phyloP scores from a whole-genome alignment of 2,797 vertebrate species.

The Neosilurus mollespiculum region DNA sequence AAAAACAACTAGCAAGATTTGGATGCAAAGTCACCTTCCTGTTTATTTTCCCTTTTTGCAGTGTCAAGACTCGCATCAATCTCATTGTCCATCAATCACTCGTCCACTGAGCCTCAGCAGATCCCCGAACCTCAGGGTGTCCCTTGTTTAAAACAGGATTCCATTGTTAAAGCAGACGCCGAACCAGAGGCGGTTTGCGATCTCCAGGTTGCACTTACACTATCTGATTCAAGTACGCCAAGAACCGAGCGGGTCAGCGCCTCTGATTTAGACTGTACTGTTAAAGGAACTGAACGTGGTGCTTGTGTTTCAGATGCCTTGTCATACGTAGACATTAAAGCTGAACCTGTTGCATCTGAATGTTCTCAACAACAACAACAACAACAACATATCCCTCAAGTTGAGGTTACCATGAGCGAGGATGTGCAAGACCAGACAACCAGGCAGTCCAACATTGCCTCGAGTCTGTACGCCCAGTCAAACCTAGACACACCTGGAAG shows the following conservation, averaged over 20 bases:
- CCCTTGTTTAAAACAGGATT: neutral
- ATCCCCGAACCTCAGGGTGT: neutral
- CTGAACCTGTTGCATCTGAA: conserved; percentile 13
- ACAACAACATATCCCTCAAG: conserved; percentile 17
- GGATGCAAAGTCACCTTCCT: neutral
- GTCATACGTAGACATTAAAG: conserved; percentile 8
- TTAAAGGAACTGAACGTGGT: neutral
- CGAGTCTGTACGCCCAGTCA: conserved; percentile 3
- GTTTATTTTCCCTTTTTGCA: neutral
- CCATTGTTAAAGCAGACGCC: conserved; percentile 1
- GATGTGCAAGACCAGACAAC: conserved; percentile 25
- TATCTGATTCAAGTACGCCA: neutral
- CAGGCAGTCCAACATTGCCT: conserved; percentile 15
- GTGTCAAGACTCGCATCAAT: conserved; percentile 27
- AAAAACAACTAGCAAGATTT: neutral
- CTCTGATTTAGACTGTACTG: neutral
- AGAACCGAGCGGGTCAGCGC: neutral
- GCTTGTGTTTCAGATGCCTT: neutral
- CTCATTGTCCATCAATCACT: conserved; percentile 3
- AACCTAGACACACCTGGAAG: neutral
- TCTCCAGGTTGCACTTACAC: conserved; percentile 30
- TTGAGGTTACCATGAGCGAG: neutral
- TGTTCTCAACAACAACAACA: neutral
- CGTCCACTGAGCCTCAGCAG: neutral
- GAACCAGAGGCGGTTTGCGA: conserved; percentile 35